Evolutionary conservation across 2,888 invertebrate genomes (phyloP), one percentile per base, ranked within the genome.

Genomic region (Drosophila nigricruria): DNA sequence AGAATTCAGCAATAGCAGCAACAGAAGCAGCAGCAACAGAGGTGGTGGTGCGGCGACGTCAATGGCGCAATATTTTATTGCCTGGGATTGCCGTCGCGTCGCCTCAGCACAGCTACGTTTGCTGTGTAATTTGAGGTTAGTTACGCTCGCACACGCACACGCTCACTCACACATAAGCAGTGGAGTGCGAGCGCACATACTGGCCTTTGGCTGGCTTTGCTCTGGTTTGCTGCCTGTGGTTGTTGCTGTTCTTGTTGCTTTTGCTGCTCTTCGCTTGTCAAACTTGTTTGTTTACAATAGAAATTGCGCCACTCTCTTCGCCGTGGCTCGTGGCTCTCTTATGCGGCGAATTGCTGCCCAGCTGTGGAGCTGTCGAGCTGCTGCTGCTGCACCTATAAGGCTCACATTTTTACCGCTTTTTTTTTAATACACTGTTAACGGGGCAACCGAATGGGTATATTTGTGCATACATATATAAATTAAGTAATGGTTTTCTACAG

Each of bases 271-370:
- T 66, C 43, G 65, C 59, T 56, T 60, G 73, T 66, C 54, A 88
- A 84, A 84, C 84, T 89, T 76, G 84, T 89, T 89, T 87, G 75
- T 66, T 75, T 83, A 64, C 79, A 56, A 73, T 58, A 60, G 30
- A 66, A 63, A 53, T 65, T 49, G 68, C 52, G 45, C 50, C 45
- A 45, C 69, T 69, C 85, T 73, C 75, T 77, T 70, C 62, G 54
- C 66, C 65, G 54, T n/a, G 56, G 20, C 49, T 49, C 65, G 54
- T n/a, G 56, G 20, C 49, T 49, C 77, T 79, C 77, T 80, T 81
- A 38, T 25, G 49, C 64, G 77, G 81, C 81, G 81, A 80, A 80
- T 79, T 81, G 38, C 12, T 9, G 40, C 9, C 40, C 59, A 60
- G 40, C 20, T 59, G 30, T n/a, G n/a, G n/a, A n/a, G n/a, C n/a